These are phyloP conservation scores for Telenomus remus DNA, from an alignment of 1,140 invertebrate genomes.

Conservation along the genomic window DNA sequence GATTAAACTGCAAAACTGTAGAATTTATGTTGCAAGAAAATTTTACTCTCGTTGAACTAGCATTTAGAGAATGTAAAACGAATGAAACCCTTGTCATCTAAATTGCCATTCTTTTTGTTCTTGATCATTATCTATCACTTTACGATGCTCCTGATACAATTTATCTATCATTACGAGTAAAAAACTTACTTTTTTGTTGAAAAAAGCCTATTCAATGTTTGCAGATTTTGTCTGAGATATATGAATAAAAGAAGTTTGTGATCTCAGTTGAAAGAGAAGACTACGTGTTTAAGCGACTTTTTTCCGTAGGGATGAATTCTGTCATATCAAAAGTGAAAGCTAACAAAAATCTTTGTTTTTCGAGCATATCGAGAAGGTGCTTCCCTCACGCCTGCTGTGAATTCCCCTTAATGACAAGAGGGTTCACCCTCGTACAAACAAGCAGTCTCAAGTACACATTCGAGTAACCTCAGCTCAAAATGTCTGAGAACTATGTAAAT, in stretches of 20 bases:
- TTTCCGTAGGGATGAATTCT: conserved; percentile 44
- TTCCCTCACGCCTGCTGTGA: conserved; percentile 51
- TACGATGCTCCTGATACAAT: too few species aligned
- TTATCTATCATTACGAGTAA: too few species aligned
- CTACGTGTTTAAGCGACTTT: conserved; percentile 53
- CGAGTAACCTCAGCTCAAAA: conserved; percentile 40
- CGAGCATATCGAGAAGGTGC: conserved; percentile 46
- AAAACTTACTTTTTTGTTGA: too few species aligned
- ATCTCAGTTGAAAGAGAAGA: conserved; percentile 15
- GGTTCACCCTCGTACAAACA: conserved; percentile 52
- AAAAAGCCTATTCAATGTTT: too few species aligned
- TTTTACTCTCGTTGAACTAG: conserved; percentile 14
- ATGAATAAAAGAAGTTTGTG: too few species aligned
- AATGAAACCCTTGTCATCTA: conserved; percentile 1
- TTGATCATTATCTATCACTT: too few species aligned
- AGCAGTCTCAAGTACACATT: conserved; percentile 57
- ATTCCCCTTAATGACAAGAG: conserved; percentile 54
- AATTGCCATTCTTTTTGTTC: too few species aligned
- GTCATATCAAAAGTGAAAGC: conserved; percentile 48
- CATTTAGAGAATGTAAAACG: conserved; percentile 12
- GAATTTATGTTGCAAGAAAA: conserved; percentile 23
- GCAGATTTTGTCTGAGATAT: too few species aligned
- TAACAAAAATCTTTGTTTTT: conserved; percentile 29
- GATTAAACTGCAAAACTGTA: conserved; percentile 48
- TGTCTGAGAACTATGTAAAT: neutral